Conservation (phyloP, 2,888 invertebrate species). For the Orchestes rusci region DNA sequence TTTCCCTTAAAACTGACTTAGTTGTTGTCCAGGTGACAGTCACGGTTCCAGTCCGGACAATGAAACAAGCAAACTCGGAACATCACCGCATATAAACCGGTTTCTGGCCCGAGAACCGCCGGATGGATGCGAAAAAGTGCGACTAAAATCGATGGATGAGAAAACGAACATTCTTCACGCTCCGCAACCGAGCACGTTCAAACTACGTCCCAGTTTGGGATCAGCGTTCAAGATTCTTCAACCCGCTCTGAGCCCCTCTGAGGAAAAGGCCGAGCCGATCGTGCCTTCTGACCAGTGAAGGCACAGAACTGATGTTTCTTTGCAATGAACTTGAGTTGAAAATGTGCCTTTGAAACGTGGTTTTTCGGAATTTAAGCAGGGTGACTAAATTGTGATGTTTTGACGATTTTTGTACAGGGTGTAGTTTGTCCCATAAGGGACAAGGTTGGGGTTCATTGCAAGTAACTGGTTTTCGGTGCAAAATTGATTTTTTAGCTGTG, state of each 20-base stretch:
- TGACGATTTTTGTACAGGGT: too few relatives aligned
- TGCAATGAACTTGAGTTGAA: not conserved
- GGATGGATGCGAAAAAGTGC: constrained; percentile 81
- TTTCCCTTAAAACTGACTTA: too few relatives aligned
- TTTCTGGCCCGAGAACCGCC: constrained; percentile 82
- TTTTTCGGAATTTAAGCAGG: not conserved
- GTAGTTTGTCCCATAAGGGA: too few relatives aligned
- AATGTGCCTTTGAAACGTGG: too few relatives aligned
- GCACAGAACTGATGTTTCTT: not conserved
- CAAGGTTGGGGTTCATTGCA: too few relatives aligned
- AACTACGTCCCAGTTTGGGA: constrained; percentile 69
- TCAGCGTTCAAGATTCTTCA: constrained; percentile 74
- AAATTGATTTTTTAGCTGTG: too few relatives aligned
- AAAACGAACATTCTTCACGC: constrained; percentile 32
- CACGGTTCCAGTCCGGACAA: constrained; percentile 71
- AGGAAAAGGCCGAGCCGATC: constrained; percentile 11
- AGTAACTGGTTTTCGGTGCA: too few relatives aligned
- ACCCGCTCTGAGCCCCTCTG: constrained; percentile 31
- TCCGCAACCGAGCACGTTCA: constrained; percentile 59
- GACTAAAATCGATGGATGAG: constrained; percentile 29
- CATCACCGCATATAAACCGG: constrained; percentile 78
- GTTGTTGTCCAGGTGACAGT: constrained; percentile 55
- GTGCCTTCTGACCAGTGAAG: constrained; percentile 4
- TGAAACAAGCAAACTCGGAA: constrained; percentile 62
- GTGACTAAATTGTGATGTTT: not conserved